phyloP scores from a whole-genome alignment of 2,113 vertebrate species.

The Neodontobutis hainanensis region DNA sequence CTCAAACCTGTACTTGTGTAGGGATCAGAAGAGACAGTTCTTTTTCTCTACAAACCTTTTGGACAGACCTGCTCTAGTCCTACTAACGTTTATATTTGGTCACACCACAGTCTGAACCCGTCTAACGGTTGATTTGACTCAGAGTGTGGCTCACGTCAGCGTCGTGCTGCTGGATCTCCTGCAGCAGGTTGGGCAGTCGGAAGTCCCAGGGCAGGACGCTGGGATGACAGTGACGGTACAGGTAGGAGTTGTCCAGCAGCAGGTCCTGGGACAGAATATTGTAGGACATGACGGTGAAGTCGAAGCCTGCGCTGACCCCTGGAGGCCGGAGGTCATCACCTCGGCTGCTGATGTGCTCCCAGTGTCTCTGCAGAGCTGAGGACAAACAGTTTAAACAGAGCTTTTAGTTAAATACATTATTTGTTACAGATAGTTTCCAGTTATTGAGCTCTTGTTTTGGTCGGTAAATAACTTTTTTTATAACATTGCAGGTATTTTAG shows the following conservation, averaged over 20 bases:
- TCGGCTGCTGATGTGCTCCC: constrained; percentile 80
- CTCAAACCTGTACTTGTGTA: no score
- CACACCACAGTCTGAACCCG: no score
- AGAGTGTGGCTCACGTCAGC: constrained; percentile 86
- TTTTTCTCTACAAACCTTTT: no score
- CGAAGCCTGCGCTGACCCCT: constrained; percentile 73
- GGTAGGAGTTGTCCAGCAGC: constrained; percentile 87
- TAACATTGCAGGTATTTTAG: no score
- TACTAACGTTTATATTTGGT: no score
- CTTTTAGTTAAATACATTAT: no score
- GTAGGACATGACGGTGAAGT: constrained; percentile 96
- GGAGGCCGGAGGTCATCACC: constrained; percentile 51
- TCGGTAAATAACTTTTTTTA: no score
- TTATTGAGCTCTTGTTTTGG: no score
- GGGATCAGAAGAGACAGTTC: no score
- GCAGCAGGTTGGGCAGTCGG: constrained; percentile 88
- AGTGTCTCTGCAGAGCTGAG: constrained; percentile 80
- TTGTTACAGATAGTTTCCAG: no score
- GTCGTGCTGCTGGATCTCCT: constrained; percentile 84
- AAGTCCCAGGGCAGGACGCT: constrained; percentile 83
- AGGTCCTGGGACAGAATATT: constrained; percentile 96
- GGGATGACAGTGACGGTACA: constrained; percentile 89
- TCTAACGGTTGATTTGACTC: no score
- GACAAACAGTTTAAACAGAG: not conserved
- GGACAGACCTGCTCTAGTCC: no score